Conservation (phyloP, 2,113 vertebrate genomes). For the Lamprologus callipterus region DNA sequence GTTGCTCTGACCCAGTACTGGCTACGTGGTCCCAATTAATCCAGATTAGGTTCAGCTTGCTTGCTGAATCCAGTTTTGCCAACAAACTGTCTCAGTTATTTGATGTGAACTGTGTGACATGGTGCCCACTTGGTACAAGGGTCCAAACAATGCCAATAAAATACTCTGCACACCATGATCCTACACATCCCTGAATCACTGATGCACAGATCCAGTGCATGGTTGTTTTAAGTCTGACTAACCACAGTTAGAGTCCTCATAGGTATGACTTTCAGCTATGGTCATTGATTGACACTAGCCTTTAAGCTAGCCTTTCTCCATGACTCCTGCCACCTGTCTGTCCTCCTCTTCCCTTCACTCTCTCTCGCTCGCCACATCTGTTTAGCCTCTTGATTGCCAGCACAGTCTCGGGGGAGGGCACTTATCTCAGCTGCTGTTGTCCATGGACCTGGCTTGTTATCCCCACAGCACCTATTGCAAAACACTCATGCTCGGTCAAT, state of each 20-base stretch:
- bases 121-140: background rate
- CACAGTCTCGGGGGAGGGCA: conserved; percentile 3
- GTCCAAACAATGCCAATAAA: background rate
- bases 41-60: background rate
- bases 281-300: background rate
- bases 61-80: background rate
- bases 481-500: conserved; percentile 43
- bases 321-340: background rate
- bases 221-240: background rate
- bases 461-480: conserved; percentile 34
- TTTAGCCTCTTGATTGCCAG: background rate
- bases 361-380: background rate
- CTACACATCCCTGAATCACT: background rate
- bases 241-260: background rate
- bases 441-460: conserved; percentile 30
- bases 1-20: background rate
- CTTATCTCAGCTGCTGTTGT: conserved; percentile 14
- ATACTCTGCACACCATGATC: background rate
- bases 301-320: background rate
- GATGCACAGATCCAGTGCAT: background rate
- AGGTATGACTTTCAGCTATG: background rate
- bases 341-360: background rate
- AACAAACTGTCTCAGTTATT: background rate
- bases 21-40: background rate
- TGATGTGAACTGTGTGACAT: background rate